A percentile compares a stretch with the other conserved stretches of the same genome.
Conservation (phyloP, 2,113 vertebrate species). For the Eolophus roseicapilla region DNA sequence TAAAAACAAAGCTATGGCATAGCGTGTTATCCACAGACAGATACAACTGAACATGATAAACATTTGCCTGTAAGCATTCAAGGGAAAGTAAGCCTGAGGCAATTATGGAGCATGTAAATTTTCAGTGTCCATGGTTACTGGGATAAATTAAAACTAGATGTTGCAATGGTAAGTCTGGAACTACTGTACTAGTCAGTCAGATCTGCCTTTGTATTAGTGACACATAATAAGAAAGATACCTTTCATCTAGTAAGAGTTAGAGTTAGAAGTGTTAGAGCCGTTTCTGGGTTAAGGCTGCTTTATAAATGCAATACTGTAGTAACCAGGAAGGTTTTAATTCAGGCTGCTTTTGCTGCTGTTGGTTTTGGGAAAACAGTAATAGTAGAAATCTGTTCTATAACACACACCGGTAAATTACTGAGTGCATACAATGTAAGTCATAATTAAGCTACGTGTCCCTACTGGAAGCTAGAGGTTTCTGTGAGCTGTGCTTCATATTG, state of each 20-base stretch:
- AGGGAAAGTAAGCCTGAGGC: not conserved
- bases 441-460: constrained; percentile 13
- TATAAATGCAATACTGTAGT: not conserved
- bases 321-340: not conserved
- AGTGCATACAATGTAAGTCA: not conserved
- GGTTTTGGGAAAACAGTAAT: not conserved
- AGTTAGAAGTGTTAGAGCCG: not conserved
- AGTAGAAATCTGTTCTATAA: not conserved
- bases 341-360: not conserved
- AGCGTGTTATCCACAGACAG: not conserved
- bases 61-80: not conserved
- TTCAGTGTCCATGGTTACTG: not conserved
- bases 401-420: not conserved
- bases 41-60: not conserved
- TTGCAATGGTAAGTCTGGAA: not conserved
- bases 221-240: not conserved
- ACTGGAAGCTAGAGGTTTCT: constrained; percentile 14
- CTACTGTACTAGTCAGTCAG: not conserved
- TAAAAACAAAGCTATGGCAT: not conserved
- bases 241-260: not conserved
- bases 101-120: not conserved
- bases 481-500: not conserved
- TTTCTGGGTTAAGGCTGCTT: not conserved
- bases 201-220: not conserved
- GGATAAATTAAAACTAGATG: not conserved